phyloP scores from a whole-genome alignment of 2,888 invertebrate genomes.

The Matsumyia berberina region DNA sequence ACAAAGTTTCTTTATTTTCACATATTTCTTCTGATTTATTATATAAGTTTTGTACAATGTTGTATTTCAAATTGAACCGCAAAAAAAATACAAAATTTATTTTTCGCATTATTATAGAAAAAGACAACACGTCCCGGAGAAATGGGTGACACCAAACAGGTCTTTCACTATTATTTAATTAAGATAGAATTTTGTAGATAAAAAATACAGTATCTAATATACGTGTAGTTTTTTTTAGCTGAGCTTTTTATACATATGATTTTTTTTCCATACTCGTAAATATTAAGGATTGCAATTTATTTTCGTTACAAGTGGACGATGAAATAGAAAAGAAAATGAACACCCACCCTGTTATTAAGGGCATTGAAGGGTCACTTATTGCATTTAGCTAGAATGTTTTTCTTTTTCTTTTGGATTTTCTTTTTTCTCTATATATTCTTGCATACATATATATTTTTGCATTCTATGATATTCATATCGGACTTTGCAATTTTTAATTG shows the following conservation, averaged over 20 bases:
- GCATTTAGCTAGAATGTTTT: constrained; percentile 24
- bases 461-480: constrained; percentile 12
- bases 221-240: constrained; percentile 17
- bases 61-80: constrained; percentile 20
- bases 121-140: constrained; percentile 90
- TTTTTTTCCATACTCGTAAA: constrained; percentile 5
- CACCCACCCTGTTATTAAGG: constrained; percentile 72
- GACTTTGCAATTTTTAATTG: neutral
- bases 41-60: neutral
- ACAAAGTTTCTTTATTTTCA: neutral
- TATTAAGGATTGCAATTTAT: constrained; percentile 54
- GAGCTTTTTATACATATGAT: constrained; percentile 50
- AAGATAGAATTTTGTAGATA: constrained; percentile 58
- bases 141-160: constrained; percentile 89
- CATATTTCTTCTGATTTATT: constrained; percentile 3
- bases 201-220: constrained; percentile 67
- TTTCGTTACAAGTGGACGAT: constrained; percentile 30
- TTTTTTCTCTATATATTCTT: constrained; percentile 3
- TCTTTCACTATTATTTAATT: constrained; percentile 81
- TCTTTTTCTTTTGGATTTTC: constrained; percentile 21
- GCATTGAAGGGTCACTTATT: constrained; percentile 19
- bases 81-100: constrained; percentile 50
- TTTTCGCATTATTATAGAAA: constrained; percentile 85
- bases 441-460: constrained; percentile 14
- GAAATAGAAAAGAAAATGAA: constrained; percentile 21